A percentile compares a stretch with the other conserved stretches of the same genome.
These are phyloP conservation scores for Pediacus dermestoides DNA, from an alignment of 2,888 invertebrate species.

Conservation along the genomic window DNA sequence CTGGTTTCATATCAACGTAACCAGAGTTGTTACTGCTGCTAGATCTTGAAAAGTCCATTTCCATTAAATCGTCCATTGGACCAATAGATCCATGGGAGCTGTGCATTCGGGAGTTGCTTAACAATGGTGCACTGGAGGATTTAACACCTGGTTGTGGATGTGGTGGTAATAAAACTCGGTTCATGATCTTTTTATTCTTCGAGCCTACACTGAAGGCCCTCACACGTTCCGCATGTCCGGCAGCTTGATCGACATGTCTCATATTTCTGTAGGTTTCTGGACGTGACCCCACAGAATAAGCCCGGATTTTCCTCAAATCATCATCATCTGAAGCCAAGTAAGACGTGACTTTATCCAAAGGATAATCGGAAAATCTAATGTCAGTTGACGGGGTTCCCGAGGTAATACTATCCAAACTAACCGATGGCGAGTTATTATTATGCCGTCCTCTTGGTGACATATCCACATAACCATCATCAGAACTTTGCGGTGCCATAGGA, in stretches of 20 bases:
- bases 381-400: slow-evolving; percentile 82
- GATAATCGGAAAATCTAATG: slow-evolving; percentile 71
- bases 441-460: slow-evolving; percentile 50
- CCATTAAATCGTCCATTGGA: slow-evolving; percentile 75
- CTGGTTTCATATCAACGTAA: slow-evolving; percentile 49
- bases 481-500: slow-evolving; percentile 64
- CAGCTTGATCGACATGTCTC: slow-evolving; percentile 37
- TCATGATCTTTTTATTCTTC: slow-evolving; percentile 53
- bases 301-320: slow-evolving; percentile 62
- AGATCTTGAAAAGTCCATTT: slow-evolving; percentile 65
- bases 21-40: slow-evolving; percentile 46
- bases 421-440: slow-evolving; percentile 57
- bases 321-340: slow-evolving; percentile 64
- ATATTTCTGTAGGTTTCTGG: slow-evolving; percentile 54
- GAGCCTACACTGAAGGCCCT: slow-evolving; percentile 78
- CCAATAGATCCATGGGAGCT: slow-evolving; percentile 55
- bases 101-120: slow-evolving; percentile 51
- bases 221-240: slow-evolving; percentile 54
- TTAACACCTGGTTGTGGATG: slow-evolving; percentile 49
- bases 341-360: slow-evolving; percentile 75
- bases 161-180: slow-evolving; percentile 34
- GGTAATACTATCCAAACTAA: slow-evolving; percentile 70
- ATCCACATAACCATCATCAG: slow-evolving; percentile 56
- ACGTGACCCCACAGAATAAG: slow-evolving; percentile 83
- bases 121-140: slow-evolving; percentile 67